A percentile compares a stretch with the other conserved stretches of the same genome.
phyloP scores from a whole-genome alignment of 1,140 invertebrate species.

The Hydropsyche tenuis region DNA sequence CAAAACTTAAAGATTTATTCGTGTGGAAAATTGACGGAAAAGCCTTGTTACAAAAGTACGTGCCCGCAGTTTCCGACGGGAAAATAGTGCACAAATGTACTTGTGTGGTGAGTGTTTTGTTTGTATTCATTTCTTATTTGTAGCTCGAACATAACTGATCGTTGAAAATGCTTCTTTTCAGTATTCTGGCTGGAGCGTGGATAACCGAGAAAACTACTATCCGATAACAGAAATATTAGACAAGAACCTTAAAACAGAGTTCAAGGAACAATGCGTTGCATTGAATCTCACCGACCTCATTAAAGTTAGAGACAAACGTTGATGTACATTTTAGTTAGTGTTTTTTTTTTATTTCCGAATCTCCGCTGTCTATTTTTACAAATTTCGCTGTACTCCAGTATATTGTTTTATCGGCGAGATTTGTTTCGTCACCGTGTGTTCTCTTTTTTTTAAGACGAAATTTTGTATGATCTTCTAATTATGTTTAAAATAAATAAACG shows the following conservation, averaged over 20 bases:
- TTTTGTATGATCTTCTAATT: neutral
- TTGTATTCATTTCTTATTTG: too few relatives aligned
- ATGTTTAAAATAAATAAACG: too few relatives aligned
- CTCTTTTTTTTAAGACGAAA: constrained; percentile 8
- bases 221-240: constrained; percentile 64
- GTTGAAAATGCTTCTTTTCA: constrained; percentile 53
- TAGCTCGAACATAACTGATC: too few relatives aligned
- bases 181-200: constrained; percentile 74
- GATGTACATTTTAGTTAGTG: constrained; percentile 1
- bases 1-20: constrained; percentile 65
- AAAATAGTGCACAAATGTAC: constrained; percentile 77
- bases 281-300: constrained; percentile 63
- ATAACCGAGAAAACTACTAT: constrained; percentile 71
- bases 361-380: too few relatives aligned
- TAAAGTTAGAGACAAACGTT: constrained; percentile 61
- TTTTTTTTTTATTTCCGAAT: too few relatives aligned
- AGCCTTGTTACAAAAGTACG: constrained; percentile 77
- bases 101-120: constrained; percentile 69
- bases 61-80: constrained; percentile 73
- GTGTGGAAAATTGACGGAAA: constrained; percentile 84
- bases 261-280: constrained; percentile 63
- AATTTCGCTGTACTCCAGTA: too few relatives aligned
- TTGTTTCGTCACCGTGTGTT: neutral
- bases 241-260: constrained; percentile 60
- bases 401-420: neutral